Evolutionary conservation across 2,888 invertebrate genomes (phyloP).

Genomic region (Heliconius cydno): DNA sequence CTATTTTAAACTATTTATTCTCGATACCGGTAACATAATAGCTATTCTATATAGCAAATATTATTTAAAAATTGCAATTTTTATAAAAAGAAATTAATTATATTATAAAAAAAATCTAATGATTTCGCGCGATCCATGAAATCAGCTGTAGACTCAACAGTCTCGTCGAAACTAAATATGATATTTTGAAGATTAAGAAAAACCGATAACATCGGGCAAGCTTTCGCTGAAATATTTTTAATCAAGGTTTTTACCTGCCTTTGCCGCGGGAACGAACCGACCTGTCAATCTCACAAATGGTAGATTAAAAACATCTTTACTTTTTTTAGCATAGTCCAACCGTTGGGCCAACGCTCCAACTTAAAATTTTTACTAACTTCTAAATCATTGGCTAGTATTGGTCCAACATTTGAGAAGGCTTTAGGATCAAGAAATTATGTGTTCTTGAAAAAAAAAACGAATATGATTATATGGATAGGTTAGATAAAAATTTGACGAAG

Average conservation of each 20-base stretch:
- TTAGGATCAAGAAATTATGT: constrained; percentile 80
- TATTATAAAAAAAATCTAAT: too few species aligned
- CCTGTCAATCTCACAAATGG: constrained; percentile 82
- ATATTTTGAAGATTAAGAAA: constrained; percentile 43
- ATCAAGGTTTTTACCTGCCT: constrained; percentile 81
- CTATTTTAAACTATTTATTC: background rate
- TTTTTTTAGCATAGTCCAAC: constrained; percentile 60
- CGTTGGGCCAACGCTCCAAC: constrained; percentile 14
- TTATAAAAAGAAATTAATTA: too few species aligned
- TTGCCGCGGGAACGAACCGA: constrained; percentile 72
- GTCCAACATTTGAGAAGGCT: constrained; percentile 54
- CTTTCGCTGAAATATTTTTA: constrained; percentile 82
- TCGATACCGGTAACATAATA: background rate
- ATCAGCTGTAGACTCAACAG: background rate
- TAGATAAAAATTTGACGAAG: constrained; percentile 82
- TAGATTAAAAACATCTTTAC: constrained; percentile 81
- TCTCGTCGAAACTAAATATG: constrained; percentile 39
- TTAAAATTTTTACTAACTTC: background rate
- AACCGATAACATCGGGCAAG: constrained; percentile 61
- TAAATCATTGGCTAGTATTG: background rate
- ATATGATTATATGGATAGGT: constrained; percentile 78
- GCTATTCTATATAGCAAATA: background rate
- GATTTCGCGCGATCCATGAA: too few species aligned
- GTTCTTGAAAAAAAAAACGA: constrained; percentile 60
- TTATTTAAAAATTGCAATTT: too few species aligned